Conservation (phyloP, 2,113 vertebrate species). For the Asarcornis scutulata region DNA sequence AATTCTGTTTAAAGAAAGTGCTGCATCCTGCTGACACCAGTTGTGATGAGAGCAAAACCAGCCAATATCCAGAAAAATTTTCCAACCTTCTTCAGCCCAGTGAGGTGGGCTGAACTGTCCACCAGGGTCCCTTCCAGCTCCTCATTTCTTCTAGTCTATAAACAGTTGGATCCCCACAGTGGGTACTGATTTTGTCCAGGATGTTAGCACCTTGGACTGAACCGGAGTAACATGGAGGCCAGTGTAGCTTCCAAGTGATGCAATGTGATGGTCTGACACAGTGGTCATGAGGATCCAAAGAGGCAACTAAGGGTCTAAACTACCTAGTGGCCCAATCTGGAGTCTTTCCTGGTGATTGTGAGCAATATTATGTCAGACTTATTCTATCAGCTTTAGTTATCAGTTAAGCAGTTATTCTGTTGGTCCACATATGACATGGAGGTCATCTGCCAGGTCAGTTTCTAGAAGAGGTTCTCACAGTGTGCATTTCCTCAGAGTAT, state of each 20-base stretch:
- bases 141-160: neutral
- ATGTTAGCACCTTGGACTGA: neutral
- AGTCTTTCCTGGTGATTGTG: neutral
- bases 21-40: neutral
- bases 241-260: neutral
- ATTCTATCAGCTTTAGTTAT: constrained; percentile 54
- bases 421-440: constrained; percentile 49
- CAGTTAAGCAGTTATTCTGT: constrained; percentile 52
- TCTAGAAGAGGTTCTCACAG: constrained; percentile 66
- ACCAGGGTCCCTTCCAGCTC: neutral
- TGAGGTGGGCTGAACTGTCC: neutral
- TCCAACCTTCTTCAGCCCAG: neutral
- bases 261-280: accelerated
- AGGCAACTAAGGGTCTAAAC: neutral
- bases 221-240: neutral
- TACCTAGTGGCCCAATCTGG: neutral
- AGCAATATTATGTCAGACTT: constrained; percentile 45
- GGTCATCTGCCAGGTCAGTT: constrained; percentile 70
- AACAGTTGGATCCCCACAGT: neutral
- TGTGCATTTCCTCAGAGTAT: constrained; percentile 68
- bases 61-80: neutral
- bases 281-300: neutral
- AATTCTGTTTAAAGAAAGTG: neutral
- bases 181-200: neutral
- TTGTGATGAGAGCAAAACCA: constrained; percentile 2